These are phyloP conservation scores for Cryptophagus acutangulus DNA, from an alignment of 2,888 invertebrate species.

Conservation along the genomic window DNA sequence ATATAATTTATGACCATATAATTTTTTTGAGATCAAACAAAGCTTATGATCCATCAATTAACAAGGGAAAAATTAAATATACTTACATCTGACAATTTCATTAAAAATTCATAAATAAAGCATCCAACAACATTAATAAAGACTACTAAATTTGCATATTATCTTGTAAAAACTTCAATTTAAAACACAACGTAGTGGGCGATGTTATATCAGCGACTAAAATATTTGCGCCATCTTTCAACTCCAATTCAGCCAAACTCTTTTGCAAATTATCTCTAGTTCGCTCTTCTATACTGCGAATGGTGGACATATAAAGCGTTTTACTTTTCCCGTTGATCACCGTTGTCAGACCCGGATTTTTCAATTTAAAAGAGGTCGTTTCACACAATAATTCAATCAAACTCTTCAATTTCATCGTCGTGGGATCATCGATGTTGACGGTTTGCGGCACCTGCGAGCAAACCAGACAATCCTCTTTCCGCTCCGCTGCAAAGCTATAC, in stretches of 20 bases:
- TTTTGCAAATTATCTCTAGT: slow-evolving; percentile 86
- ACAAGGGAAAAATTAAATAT: no score
- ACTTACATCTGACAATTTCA: no score
- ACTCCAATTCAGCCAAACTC: slow-evolving; percentile 77
- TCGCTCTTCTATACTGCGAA: slow-evolving; percentile 85
- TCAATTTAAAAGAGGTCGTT: slow-evolving; percentile 79
- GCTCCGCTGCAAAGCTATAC: slow-evolving; percentile 90
- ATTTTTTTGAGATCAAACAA: no score
- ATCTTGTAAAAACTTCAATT: slow-evolving; percentile 57
- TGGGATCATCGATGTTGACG: slow-evolving; percentile 58
- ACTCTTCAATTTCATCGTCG: slow-evolving; percentile 69
- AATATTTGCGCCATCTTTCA: slow-evolving; percentile 79
- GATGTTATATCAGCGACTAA: slow-evolving; percentile 89
- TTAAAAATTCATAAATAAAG: no score
- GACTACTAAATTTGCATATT: slow-evolving; percentile 49
- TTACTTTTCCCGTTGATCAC: slow-evolving; percentile 77
- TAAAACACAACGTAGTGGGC: slow-evolving; percentile 74
- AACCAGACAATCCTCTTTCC: slow-evolving; percentile 78
- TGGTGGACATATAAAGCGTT: slow-evolving; percentile 89
- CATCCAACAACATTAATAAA: neutral
- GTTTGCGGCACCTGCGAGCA: slow-evolving; percentile 72
- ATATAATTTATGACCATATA: no score
- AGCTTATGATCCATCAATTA: no score
- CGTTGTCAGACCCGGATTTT: slow-evolving; percentile 83
- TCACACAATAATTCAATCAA: slow-evolving; percentile 78